Percentiles rank a stretch among this genome's conserved stretches.
Evolutionary conservation across 1,140 invertebrate species (phyloP).

Genomic region (Thaumatotibia leucotreta): DNA sequence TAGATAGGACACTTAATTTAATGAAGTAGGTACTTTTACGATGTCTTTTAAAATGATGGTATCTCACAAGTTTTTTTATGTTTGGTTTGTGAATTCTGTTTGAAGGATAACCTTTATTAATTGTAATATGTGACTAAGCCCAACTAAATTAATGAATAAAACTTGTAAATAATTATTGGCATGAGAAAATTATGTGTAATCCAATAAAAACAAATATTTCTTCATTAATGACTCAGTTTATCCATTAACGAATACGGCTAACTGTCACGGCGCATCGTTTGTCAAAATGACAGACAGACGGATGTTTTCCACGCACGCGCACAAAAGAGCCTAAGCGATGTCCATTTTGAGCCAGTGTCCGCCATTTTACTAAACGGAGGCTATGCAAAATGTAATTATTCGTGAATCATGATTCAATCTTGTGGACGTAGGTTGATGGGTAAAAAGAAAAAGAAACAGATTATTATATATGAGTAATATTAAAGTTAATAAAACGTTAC

Average conservation of each 20-base stretch:
- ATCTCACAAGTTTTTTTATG: too few species aligned
- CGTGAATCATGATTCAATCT: neutral
- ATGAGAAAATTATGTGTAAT: neutral
- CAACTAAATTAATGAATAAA: too few species aligned
- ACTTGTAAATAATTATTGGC: too few species aligned
- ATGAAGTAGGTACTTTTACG: too few species aligned
- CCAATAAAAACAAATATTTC: neutral
- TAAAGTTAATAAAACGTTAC: too few species aligned
- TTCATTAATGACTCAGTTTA: slow-evolving; percentile 5
- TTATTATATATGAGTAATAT: neutral
- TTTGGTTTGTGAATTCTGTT: too few species aligned
- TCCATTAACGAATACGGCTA: neutral
- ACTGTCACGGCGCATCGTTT: slow-evolving; percentile 9
- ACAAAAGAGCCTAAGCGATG: neutral
- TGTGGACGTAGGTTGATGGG: neutral
- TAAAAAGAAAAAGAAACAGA: neutral
- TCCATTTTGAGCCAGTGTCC: neutral
- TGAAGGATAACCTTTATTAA: too few species aligned
- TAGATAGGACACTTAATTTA: too few species aligned
- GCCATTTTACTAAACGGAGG: neutral
- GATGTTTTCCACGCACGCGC: neutral
- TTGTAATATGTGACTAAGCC: too few species aligned
- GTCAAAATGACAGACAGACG: slow-evolving; percentile 7
- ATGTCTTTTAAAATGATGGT: too few species aligned
- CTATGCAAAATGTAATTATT: neutral